These are phyloP conservation scores for Bombus picipes DNA, from an alignment of 1,140 invertebrate genomes.

Conservation along the genomic window DNA sequence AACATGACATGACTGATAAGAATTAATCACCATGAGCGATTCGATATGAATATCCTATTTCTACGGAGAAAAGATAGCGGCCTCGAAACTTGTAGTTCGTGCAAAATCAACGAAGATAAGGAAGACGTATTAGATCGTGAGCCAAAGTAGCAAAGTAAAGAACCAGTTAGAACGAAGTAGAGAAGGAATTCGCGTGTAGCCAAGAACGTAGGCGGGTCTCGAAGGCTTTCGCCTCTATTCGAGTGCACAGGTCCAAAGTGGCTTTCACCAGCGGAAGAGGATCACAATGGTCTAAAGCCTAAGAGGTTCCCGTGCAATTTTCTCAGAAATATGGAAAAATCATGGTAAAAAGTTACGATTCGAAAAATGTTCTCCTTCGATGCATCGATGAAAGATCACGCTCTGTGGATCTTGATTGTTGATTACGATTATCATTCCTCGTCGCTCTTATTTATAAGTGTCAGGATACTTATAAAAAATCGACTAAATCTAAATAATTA, in stretches of 20 bases:
- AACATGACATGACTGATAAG: not conserved
- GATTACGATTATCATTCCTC: not conserved
- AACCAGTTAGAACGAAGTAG: constrained; percentile 37
- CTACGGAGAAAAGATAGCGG: not conserved
- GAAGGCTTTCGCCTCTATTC: constrained; percentile 59
- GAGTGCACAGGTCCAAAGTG: constrained; percentile 39
- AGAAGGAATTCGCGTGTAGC: constrained; percentile 49
- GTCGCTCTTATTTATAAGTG: no score
- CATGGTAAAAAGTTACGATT: not conserved
- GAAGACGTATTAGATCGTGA: constrained; percentile 17
- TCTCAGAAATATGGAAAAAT: not conserved
- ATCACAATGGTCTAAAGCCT: constrained; percentile 29
- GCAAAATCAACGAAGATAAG: constrained; percentile 7
- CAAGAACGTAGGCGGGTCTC: constrained; percentile 59
- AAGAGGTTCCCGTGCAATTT: constrained; percentile 52
- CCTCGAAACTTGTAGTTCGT: not conserved
- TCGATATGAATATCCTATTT: not conserved
- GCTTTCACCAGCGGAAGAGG: constrained; percentile 62
- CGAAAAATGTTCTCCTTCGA: not conserved
- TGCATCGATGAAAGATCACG: not conserved
- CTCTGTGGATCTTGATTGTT: not conserved
- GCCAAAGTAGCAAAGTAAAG: constrained; percentile 6
- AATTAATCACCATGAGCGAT: not conserved
- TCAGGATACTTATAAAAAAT: no score
- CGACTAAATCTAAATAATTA: no score